Conservation (phyloP, 2,888 invertebrate genomes). For the Orthosia cruda region DNA sequence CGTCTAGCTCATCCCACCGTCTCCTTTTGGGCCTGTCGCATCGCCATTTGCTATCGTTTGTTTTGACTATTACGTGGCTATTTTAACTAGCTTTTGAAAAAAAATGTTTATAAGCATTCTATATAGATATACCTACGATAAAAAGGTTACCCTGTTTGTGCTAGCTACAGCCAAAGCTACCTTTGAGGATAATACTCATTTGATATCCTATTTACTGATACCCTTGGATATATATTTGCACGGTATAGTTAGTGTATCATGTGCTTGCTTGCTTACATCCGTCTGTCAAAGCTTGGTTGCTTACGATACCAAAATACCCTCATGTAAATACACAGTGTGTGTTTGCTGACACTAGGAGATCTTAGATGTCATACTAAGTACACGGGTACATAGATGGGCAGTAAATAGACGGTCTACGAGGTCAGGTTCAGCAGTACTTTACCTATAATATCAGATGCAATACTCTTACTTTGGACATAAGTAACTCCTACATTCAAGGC, state of each 20-base stretch:
- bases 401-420: too few species aligned
- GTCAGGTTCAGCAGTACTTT: too few species aligned
- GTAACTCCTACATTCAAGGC: not conserved
- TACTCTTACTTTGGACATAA: not conserved
- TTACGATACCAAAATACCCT: not conserved
- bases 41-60: too few species aligned
- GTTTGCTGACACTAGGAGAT: not conserved
- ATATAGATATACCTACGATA: not conserved
- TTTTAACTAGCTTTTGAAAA: too few species aligned
- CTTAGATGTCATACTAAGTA: not conserved
- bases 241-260: too few species aligned
- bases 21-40: too few species aligned
- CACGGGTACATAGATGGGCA: not conserved
- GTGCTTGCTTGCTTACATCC: not conserved
- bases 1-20: too few species aligned
- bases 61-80: too few species aligned
- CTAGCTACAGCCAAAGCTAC: not conserved
- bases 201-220: not conserved
- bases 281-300: not conserved
- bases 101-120: too few species aligned
- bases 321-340: not conserved
- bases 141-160: not conserved
- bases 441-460: too few species aligned
- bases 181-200: not conserved
- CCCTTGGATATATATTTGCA: too few species aligned